phyloP scores from a whole-genome alignment of 2,113 vertebrate species.

The Semicossyphus pulcher region DNA sequence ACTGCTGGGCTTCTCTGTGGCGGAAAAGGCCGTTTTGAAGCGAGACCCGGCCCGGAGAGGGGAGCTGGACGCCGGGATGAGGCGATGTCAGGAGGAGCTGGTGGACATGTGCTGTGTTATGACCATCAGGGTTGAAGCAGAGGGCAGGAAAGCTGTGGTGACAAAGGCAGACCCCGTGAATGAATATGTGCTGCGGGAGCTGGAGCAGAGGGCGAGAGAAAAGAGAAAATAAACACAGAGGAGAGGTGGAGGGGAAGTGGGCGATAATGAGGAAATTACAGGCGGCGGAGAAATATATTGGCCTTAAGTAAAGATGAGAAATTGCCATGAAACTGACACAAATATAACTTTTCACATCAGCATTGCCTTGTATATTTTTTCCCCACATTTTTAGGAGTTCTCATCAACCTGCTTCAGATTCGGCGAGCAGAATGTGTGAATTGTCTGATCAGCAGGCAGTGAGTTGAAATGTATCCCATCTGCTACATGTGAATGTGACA shows the following conservation, averaged over 20 bases:
- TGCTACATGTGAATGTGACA: constrained; percentile 63
- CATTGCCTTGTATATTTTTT: constrained; percentile 1
- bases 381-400: constrained; percentile 10
- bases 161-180: constrained; percentile 82
- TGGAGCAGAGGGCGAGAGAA: constrained; percentile 82
- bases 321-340: constrained; percentile 32
- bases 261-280: constrained; percentile 46
- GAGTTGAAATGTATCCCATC: constrained; percentile 64
- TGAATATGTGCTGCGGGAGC: constrained; percentile 77
- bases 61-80: constrained; percentile 87
- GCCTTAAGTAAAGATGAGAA: constrained; percentile 23
- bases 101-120: constrained; percentile 96
- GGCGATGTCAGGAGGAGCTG: constrained; percentile 88
- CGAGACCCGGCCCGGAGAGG: constrained; percentile 84
- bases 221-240: constrained; percentile 66
- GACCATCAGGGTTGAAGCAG: constrained; percentile 85
- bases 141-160: constrained; percentile 81
- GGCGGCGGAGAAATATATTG: constrained; percentile 18
- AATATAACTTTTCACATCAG: constrained; percentile 3
- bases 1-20: constrained; percentile 93
- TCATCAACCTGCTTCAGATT: constrained; percentile 51
- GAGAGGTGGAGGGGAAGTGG: constrained; percentile 29
- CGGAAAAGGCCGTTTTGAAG: constrained; percentile 85
- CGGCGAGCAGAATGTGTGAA: constrained; percentile 63
- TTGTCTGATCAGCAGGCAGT: constrained; percentile 35